Evolutionary conservation across 2,113 vertebrate genomes (phyloP).

Genomic region (Zingel zingel): DNA sequence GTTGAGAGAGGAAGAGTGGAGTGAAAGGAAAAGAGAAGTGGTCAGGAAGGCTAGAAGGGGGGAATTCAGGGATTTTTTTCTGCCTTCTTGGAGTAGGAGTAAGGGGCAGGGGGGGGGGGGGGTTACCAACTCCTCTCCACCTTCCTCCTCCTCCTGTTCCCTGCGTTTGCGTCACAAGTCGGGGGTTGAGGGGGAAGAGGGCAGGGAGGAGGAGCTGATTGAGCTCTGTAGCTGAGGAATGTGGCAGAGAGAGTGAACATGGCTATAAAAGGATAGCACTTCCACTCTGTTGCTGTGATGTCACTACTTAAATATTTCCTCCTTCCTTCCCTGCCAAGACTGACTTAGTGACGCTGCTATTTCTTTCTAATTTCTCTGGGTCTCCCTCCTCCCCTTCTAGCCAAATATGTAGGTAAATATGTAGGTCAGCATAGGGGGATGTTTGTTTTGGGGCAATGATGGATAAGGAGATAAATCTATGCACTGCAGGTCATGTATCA

Average conservation of each 20-base stretch:
- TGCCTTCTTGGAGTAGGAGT: slow-evolving; percentile 5
- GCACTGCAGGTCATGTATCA: not conserved
- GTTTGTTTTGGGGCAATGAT: slow-evolving; percentile 22
- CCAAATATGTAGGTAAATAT: slow-evolving; percentile 22
- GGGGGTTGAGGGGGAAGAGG: slow-evolving; percentile 46
- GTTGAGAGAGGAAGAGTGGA: slow-evolving; percentile 38
- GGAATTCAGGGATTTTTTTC: slow-evolving; percentile 69
- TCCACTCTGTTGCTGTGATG: slow-evolving; percentile 75
- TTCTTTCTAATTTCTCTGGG: slow-evolving; percentile 47
- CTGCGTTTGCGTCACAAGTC: slow-evolving; percentile 69
- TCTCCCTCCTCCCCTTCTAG: slow-evolving; percentile 4
- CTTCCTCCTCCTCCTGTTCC: slow-evolving; percentile 40
- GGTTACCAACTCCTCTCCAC: slow-evolving; percentile 9
- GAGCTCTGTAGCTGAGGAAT: slow-evolving; percentile 72
- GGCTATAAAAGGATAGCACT: slow-evolving; percentile 81
- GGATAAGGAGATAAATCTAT: not conserved
- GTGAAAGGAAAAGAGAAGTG: slow-evolving; percentile 68
- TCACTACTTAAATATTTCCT: slow-evolving; percentile 75
- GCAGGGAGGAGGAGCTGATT: slow-evolving; percentile 52
- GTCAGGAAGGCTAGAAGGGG: slow-evolving; percentile 5
- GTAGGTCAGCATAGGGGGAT: not conserved
- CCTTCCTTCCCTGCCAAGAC: slow-evolving; percentile 62
- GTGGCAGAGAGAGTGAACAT: slow-evolving; percentile 73
- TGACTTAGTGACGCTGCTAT: slow-evolving; percentile 64
- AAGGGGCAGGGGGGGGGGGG: too few species aligned